Conservation (phyloP, 1,140 invertebrate genomes). For the Microplitis mediator region DNA sequence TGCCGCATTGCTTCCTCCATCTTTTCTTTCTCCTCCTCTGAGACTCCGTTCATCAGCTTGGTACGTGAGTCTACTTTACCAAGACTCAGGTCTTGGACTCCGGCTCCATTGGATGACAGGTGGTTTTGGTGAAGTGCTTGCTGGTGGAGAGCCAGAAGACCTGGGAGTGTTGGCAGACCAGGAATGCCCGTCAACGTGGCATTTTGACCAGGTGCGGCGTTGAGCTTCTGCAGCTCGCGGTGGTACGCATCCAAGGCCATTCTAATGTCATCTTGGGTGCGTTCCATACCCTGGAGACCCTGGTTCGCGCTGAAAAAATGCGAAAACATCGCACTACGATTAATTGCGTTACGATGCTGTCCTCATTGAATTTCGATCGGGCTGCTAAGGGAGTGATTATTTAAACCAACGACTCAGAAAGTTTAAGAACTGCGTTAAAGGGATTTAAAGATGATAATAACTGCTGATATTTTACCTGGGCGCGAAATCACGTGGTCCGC, state of each 20-base stretch:
- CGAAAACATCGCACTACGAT: constrained; percentile 71
- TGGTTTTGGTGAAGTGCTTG: constrained; percentile 72
- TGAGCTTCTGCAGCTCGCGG: constrained; percentile 86
- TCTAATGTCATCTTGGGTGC: constrained; percentile 84
- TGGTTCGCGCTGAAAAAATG: constrained; percentile 75
- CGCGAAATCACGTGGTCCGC: constrained; percentile 66
- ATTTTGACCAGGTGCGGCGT: constrained; percentile 67
- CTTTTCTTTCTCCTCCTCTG: constrained; percentile 69
- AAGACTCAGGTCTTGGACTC: constrained; percentile 84
- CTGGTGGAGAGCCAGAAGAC: constrained; percentile 75
- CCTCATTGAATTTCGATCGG: constrained; percentile 60
- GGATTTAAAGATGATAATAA: no score
- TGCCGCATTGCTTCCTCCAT: constrained; percentile 77
- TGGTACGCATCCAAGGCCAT: constrained; percentile 91
- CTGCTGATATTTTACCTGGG: constrained; percentile 50
- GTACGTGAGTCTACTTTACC: constrained; percentile 74
- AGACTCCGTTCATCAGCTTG: constrained; percentile 73
- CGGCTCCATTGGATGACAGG: constrained; percentile 66
- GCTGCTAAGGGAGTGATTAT: no score
- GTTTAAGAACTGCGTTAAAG: no score
- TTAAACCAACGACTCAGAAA: no score
- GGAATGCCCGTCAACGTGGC: constrained; percentile 63
- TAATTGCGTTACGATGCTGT: constrained; percentile 66
- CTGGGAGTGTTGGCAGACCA: constrained; percentile 68
- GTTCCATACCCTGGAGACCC: constrained; percentile 69